Percentiles rank a stretch among this genome's conserved stretches.
Evolutionary conservation across 2,113 vertebrate genomes (phyloP).

Genomic region (Oryzias celebensis): DNA sequence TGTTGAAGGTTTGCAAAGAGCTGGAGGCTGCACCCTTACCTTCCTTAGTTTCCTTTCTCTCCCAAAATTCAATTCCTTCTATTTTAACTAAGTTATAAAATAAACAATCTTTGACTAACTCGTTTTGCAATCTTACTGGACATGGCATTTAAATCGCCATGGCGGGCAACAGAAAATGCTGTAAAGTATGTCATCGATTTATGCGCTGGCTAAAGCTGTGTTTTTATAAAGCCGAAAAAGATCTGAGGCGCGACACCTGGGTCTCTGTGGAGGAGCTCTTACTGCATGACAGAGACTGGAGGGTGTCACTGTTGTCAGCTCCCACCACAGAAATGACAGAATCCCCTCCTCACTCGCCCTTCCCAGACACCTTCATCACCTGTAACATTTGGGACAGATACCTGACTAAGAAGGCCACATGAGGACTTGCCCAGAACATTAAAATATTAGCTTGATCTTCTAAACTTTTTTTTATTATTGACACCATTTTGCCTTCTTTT

Average conservation of each 20-base stretch:
- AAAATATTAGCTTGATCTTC: slow-evolving; percentile 49
- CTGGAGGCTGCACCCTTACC: slow-evolving; percentile 4
- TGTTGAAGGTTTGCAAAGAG: slow-evolving; percentile 12
- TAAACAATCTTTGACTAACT: background rate
- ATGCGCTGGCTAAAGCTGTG: slow-evolving; percentile 41
- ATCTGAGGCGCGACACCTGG: slow-evolving; percentile 61
- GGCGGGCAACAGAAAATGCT: slow-evolving; percentile 28
- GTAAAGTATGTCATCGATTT: slow-evolving; percentile 58
- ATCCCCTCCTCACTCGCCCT: slow-evolving; percentile 18
- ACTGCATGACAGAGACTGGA: slow-evolving; percentile 58
- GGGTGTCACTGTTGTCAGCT: slow-evolving; percentile 65
- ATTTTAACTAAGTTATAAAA: slow-evolving; percentile 15
- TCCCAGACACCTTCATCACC: slow-evolving; percentile 39
- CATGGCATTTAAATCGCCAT: slow-evolving; percentile 16
- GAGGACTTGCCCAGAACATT: slow-evolving; percentile 38
- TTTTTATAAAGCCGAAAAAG: slow-evolving; percentile 69
- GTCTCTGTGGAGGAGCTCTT: slow-evolving; percentile 67
- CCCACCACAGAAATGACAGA: slow-evolving; percentile 42
- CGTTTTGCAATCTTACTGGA: slow-evolving; percentile 12
- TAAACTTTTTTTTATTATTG: slow-evolving; percentile 57
- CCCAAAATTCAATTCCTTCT: background rate
- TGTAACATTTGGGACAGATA: slow-evolving; percentile 48
- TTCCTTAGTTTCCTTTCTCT: background rate
- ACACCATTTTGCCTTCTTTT: slow-evolving; percentile 30
- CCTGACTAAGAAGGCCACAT: slow-evolving; percentile 37